phyloP scores from a whole-genome alignment of 2,113 vertebrate genomes.

The Macrotus californicus region DNA sequence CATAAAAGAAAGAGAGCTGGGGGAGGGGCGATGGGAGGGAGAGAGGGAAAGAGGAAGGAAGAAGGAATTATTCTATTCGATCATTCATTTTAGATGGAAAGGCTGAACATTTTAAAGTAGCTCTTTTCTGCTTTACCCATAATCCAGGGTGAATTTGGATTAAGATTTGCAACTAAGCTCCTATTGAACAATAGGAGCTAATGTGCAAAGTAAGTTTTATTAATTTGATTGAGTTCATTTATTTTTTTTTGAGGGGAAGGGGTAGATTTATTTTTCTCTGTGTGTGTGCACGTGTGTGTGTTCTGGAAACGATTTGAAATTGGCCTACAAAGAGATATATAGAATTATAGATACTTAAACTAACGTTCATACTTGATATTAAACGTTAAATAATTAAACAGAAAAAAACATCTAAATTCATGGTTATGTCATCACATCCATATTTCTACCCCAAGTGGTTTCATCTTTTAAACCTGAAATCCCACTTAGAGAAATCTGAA shows the following conservation, averaged over 20 bases:
- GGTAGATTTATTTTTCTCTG: neutral
- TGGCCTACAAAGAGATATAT: neutral
- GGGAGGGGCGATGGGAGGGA: neutral
- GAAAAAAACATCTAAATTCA: neutral
- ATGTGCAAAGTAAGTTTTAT: neutral
- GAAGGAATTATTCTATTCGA: neutral
- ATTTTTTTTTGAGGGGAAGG: neutral
- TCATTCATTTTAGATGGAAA: neutral
- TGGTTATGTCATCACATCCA: neutral
- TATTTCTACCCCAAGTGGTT: neutral
- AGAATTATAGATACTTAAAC: neutral
- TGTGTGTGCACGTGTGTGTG: neutral
- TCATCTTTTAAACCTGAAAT: constrained; percentile 19
- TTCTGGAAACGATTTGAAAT: neutral
- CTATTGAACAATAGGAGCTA: neutral
- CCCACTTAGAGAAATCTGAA: neutral
- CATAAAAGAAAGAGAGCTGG: neutral
- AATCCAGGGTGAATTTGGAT: neutral
- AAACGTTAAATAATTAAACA: neutral
- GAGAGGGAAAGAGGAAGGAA: neutral
- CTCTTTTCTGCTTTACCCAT: neutral
- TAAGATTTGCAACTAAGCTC: neutral
- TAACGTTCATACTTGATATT: neutral
- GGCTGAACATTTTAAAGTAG: neutral
- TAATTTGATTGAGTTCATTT: neutral